Evolutionary conservation across 2,797 vertebrate genomes (phyloP).

Genomic region (Alfaro cultratus): DNA sequence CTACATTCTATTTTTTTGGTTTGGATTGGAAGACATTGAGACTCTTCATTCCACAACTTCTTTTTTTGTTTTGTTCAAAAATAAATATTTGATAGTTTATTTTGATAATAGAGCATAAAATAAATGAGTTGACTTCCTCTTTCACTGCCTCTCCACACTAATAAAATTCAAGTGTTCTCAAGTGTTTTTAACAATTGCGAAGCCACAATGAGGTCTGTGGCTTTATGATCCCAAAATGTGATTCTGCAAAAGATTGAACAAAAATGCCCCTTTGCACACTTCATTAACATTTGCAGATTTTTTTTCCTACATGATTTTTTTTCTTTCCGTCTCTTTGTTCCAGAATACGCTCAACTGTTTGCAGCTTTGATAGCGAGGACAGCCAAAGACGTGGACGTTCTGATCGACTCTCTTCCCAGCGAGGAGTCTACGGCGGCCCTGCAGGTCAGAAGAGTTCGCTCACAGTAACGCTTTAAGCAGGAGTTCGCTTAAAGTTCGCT

Average conservation of each 20-base stretch:
- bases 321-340: not conserved
- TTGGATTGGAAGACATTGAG: too few species aligned
- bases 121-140: too few species aligned
- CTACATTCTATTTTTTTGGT: too few species aligned
- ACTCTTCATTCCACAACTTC: too few species aligned
- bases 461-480: not conserved
- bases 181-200: too few species aligned
- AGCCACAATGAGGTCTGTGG: not conserved
- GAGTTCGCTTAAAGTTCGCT: not conserved
- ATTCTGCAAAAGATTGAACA: not conserved
- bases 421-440: constrained; percentile 96
- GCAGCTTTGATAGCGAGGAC: constrained; percentile 95
- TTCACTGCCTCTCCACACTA: too few species aligned
- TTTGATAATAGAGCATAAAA: too few species aligned
- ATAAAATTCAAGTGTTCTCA: too few species aligned
- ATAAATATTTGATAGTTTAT: too few species aligned
- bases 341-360: constrained; percentile 98
- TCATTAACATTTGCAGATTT: not conserved
- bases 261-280: not conserved
- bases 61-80: too few species aligned
- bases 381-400: constrained; percentile 96
- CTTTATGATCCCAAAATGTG: not conserved
- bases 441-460: constrained; percentile 82
- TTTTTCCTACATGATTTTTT: not conserved
- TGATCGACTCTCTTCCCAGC: constrained; percentile 96